phyloP scores from a whole-genome alignment of 2,113 vertebrate genomes.

The Pogona vitticeps region DNA sequence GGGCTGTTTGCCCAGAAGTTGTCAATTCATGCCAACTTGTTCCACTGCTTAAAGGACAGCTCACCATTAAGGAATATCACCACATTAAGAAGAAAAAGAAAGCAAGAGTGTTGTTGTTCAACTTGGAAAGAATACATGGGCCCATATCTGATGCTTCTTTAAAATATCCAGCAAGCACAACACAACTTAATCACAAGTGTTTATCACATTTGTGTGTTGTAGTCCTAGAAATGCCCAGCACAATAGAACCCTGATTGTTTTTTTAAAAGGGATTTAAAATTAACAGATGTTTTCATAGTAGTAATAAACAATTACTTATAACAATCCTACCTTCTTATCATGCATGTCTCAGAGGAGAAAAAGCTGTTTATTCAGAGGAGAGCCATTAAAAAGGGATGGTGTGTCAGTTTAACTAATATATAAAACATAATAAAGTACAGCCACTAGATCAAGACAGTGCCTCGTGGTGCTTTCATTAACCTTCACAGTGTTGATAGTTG shows the following conservation, averaged over 20 bases:
- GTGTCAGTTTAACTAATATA: too few species aligned
- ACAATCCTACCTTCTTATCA: neutral
- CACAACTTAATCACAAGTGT: neutral
- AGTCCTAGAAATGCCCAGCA: neutral
- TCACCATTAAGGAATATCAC: neutral
- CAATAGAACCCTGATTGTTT: neutral
- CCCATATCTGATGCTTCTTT: neutral
- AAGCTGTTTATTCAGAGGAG: neutral
- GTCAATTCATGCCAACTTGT: conserved; percentile 18
- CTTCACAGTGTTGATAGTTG: too few species aligned
- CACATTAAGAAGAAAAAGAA: neutral
- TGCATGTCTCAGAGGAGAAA: neutral
- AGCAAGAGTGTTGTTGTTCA: conserved; percentile 6
- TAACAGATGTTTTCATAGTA: neutral
- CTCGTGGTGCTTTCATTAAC: too few species aligned
- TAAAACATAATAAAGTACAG: too few species aligned
- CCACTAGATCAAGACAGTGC: too few species aligned
- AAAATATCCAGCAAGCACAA: neutral
- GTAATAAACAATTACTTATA: neutral
- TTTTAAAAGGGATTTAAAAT: neutral
- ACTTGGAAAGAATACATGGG: neutral
- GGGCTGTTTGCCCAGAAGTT: conserved; percentile 27
- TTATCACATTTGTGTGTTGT: neutral
- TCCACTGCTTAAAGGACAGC: conserved; percentile 25
- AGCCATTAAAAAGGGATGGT: too few species aligned